A percentile compares a stretch with the other conserved stretches of the same genome.
phyloP scores from a whole-genome alignment of 2,888 invertebrate genomes.

The Caenorhabditis auriculariae region DNA sequence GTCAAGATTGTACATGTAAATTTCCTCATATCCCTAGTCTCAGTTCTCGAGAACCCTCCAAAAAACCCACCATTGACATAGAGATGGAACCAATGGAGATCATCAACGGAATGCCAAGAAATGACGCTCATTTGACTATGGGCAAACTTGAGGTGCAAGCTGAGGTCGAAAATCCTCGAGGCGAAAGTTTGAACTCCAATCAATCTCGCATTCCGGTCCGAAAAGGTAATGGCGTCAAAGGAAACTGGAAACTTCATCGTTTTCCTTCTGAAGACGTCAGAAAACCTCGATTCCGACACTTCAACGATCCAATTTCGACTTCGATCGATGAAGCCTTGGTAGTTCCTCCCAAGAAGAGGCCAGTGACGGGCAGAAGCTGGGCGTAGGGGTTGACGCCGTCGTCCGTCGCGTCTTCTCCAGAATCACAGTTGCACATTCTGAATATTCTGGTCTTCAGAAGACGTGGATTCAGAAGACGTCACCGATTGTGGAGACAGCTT shows the following conservation, averaged over 20 bases:
- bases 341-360: constrained; percentile 60
- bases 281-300: constrained; percentile 50
- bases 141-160: constrained; percentile 52
- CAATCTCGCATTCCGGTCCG: constrained; percentile 56
- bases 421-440: constrained; percentile 60
- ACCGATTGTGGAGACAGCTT: constrained; percentile 46
- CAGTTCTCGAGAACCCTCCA: neutral
- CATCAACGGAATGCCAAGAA: constrained; percentile 57
- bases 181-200: constrained; percentile 46
- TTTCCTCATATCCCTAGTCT: no score
- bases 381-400: constrained; percentile 56
- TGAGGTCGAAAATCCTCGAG: constrained; percentile 47
- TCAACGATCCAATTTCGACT: constrained; percentile 54
- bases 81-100: constrained; percentile 60
- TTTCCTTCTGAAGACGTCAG: neutral
- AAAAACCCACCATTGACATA: constrained; percentile 41
- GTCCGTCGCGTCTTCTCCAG: constrained; percentile 54
- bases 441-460: neutral
- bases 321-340: constrained; percentile 43
- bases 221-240: constrained; percentile 56
- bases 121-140: constrained; percentile 57
- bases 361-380: constrained; percentile 60
- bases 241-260: constrained; percentile 7
- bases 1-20: no score
- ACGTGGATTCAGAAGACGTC: no score